Base-by-base conservation (phyloP, 2,113 vertebrate genomes). In the Scortum barcoo region DNA sequence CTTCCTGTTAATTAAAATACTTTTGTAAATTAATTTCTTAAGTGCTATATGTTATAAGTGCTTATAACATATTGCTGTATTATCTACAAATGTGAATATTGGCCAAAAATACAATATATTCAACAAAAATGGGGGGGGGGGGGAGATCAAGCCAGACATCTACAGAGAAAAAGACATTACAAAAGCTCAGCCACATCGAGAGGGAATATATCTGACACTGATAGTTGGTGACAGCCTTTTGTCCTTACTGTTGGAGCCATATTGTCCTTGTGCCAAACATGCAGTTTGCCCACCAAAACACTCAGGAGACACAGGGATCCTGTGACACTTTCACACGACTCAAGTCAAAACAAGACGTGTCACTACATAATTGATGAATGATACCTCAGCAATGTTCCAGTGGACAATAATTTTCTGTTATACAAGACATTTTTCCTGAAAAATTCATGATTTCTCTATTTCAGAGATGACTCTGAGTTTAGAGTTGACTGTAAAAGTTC, bases 301-400 rank as follows among this genome's bases (percentile, higher is more conserved):
- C 57, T 73, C 50, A 63, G 36, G 46, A 56, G 48, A 46, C 50
- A 76, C 50, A 26, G 28, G 58, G 77, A 87, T 91, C 62, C 40
- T 66, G 76, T 87, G 76, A 88, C 87, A 88, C 81, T 83, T 86
- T 86, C 84, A 86, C 65, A 69, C 78, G 54, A 60, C 38, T 87
- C 62, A 78, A 89, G 82, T 83, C 62, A 86, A 87, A 88, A 91
- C 76, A 87, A 83, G 68, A 89, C 4, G 14, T 3, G n/a, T 56
- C 50, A 50, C 72, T 86, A 61, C 89, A 88, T 85, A 88, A 84
- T 71, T 86, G 33, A 86, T 84, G 66, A 69, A 56, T 1, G 13
- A 33, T 14, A 46, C n/a, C 50, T 51, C n/a, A 67, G 72, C 71
- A 72, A 60, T 62, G 60, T 79, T 76, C 28, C 50, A 80, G 67